Evolutionary conservation across 2,888 invertebrate species (phyloP).

Genomic region (Ashinkailepas kermadecensis): DNA sequence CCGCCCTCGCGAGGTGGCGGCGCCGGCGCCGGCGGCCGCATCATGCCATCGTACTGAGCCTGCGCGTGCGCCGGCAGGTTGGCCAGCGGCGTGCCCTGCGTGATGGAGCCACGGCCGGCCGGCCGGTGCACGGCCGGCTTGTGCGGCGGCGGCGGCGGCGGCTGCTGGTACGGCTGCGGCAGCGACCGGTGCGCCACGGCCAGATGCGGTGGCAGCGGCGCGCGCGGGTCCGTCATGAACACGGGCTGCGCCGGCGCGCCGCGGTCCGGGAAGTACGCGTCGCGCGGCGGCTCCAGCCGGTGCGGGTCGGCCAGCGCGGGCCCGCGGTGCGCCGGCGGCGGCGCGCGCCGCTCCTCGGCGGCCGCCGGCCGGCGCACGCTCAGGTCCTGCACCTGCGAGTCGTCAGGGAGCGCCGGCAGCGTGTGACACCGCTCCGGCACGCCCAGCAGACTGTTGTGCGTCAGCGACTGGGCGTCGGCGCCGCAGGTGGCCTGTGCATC

Average conservation of each 20-base stretch:
- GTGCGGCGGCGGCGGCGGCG: conserved; percentile 38
- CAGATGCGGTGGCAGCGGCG: conserved; percentile 36
- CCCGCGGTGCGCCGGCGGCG: background rate
- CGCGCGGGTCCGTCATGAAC: conserved; percentile 35
- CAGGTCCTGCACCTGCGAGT: conserved; percentile 24
- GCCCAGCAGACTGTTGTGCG: background rate
- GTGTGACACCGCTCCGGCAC: conserved; percentile 10
- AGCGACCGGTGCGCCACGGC: conserved; percentile 32
- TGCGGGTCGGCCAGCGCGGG: background rate
- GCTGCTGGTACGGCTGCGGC: conserved; percentile 39
- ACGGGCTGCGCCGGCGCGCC: conserved; percentile 27
- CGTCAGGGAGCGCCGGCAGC: background rate
- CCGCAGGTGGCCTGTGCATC: background rate
- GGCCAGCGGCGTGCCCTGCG: conserved; percentile 34
- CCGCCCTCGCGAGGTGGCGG: conserved; percentile 50
- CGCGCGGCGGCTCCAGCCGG: background rate
- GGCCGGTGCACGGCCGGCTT: conserved; percentile 29
- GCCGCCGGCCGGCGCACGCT: conserved; percentile 9
- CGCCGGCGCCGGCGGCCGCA: conserved; percentile 44
- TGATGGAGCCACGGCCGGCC: conserved; percentile 34
- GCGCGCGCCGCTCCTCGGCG: background rate
- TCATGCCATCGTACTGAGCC: conserved; percentile 38
- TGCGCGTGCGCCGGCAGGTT: conserved; percentile 22
- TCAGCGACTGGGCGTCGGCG: background rate
- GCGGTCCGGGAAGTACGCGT: background rate